phyloP scores from a whole-genome alignment of 2,797 vertebrate species.

The Vespertilio murinus region DNA sequence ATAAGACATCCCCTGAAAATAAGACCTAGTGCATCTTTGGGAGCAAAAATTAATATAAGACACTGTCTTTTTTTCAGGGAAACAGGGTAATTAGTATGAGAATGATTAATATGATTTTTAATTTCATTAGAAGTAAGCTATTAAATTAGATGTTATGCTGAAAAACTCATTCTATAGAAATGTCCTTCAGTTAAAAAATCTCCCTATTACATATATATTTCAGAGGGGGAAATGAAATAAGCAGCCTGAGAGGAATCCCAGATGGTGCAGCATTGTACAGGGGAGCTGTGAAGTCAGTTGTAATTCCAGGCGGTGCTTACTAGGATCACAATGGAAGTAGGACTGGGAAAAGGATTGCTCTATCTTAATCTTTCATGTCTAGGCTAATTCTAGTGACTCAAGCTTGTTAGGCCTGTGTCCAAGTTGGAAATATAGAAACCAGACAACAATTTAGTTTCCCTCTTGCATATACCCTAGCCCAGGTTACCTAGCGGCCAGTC shows the following conservation, averaged over 20 bases:
- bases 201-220: not conserved
- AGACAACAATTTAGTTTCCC: not conserved
- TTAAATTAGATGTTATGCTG: not conserved
- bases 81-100: not conserved
- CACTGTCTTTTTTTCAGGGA: no score
- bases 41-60: no score
- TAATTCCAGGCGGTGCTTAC: not conserved
- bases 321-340: not conserved
- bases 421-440: not conserved
- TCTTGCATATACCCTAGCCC: not conserved
- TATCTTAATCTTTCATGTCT: not conserved
- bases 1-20: no score
- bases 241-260: not conserved
- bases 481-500: not conserved
- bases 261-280: not conserved
- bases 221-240: slow-evolving; percentile 5
- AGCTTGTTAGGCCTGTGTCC: not conserved
- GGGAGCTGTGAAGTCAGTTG: not conserved
- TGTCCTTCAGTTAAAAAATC: slow-evolving; percentile 19
- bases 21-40: no score
- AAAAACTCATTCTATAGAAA: slow-evolving; percentile 3
- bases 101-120: not conserved
- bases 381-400: not conserved
- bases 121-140: slow-evolving; percentile 10
- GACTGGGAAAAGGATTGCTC: not conserved